Evolutionary conservation across 1,140 invertebrate genomes (phyloP), one percentile per base, ranked within the genome.

Genomic region (Adelges cooleyi): DNA sequence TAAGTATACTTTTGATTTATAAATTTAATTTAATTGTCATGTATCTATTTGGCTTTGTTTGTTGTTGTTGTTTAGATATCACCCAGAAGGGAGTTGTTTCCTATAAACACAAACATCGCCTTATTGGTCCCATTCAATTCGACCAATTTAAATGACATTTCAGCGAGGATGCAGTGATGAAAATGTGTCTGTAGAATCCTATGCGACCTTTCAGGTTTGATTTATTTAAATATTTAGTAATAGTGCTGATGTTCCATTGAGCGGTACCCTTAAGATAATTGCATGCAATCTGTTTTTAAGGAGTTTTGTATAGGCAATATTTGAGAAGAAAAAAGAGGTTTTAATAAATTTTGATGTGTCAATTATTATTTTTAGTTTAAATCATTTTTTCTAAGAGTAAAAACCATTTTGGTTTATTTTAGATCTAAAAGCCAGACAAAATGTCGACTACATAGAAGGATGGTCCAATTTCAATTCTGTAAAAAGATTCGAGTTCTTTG

Each of bases 151-250:
- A 33, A 48, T 20, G 56, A 48, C 18, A 20, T 62, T 20, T 6
- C 56, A 46, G 13, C 56, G 44, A 15, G 42, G 40, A 22, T 46
- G 23, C 17, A 46, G 46, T 48, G 56, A 62, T 33, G 56, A 62
- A 48, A 62, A 62, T 48, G 25, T 9, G 20, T 62, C 56, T 8
- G 42, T 62, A 15, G 56, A 62, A 33, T 62, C 56, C 2, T 62
- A 62, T 29, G 42, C 56, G 8, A 62, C 40, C 17, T 62, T 62
- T 42, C 56, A 62, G 56, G 56, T 62, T 62, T 62, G 56, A 62
- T 29, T 29, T 62, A 46, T n/a, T n/a, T n/a, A n/a, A n/a, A n/a
- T n/a, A n/a, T n/a, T n/a, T n/a, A n/a, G n/a, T n/a, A n/a, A n/a
- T n/a, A n/a, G n/a, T n/a, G n/a, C n/a, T n/a, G n/a, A n/a, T n/a